Conservation (phyloP, 2,888 invertebrate genomes). For the Globia sparganii region DNA sequence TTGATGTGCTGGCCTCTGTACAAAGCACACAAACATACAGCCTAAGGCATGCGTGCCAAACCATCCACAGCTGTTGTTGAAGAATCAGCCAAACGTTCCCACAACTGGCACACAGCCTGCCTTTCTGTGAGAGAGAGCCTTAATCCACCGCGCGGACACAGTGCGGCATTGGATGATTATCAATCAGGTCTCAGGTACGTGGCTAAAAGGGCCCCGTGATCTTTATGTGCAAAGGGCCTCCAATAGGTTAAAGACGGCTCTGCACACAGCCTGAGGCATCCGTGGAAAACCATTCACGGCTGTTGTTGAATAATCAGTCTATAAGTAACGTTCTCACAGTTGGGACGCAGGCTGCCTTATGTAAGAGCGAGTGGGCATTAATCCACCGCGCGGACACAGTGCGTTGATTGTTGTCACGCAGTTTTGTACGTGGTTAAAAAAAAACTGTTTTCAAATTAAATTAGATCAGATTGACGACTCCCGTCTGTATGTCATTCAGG, state of each 20-base stretch:
- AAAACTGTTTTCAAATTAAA: neutral
- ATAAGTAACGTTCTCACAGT: neutral
- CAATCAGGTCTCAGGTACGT: too few relatives aligned
- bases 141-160: too few relatives aligned
- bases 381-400: neutral
- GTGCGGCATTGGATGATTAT: too few relatives aligned
- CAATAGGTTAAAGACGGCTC: too few relatives aligned
- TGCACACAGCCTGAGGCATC: too few relatives aligned
- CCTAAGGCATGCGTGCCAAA: neutral
- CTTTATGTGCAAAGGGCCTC: too few relatives aligned
- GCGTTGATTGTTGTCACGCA: too few relatives aligned
- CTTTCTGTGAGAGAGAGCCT: neutral
- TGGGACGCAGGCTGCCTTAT: neutral
- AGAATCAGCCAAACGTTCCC: neutral
- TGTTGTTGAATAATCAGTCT: too few relatives aligned
- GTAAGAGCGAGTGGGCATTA: neutral
- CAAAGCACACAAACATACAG: neutral
- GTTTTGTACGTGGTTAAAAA: neutral
- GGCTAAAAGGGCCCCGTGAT: too few relatives aligned
- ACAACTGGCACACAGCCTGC: neutral
- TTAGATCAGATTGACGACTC: neutral
- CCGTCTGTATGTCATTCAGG: too few relatives aligned
- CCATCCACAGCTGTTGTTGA: neutral
- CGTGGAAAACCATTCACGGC: too few relatives aligned
- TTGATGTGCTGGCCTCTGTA: too few relatives aligned